Evolutionary conservation across 2,888 invertebrate species (phyloP).

Genomic region (Ophioninae sp.): DNA sequence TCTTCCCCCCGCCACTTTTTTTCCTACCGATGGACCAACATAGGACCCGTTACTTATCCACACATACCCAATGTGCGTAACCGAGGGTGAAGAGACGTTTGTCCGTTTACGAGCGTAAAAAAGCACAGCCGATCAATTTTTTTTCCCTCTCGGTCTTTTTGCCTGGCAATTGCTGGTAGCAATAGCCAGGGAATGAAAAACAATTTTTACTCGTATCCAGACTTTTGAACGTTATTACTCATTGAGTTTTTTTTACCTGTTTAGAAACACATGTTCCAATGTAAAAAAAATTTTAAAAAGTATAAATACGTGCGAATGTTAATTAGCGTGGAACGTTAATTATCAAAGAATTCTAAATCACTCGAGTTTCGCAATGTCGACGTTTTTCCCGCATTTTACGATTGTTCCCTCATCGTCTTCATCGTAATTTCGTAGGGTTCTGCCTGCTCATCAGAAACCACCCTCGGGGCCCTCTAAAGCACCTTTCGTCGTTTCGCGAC

Average conservation of each 20-base stretch:
- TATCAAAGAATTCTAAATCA: slow-evolving; percentile 55
- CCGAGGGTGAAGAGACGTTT: slow-evolving; percentile 48
- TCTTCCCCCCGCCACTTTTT: neutral
- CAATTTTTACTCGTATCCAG: slow-evolving; percentile 13
- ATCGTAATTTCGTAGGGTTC: slow-evolving; percentile 56
- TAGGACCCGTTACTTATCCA: slow-evolving; percentile 12
- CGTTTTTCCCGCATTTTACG: slow-evolving; percentile 58
- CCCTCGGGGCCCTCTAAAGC: neutral
- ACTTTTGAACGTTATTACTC: neutral
- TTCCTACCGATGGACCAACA: neutral
- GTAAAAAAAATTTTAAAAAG: too few relatives aligned
- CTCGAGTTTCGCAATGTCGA: slow-evolving; percentile 50
- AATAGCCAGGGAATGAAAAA: neutral
- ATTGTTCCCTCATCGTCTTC: slow-evolving; percentile 42
- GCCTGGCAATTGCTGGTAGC: slow-evolving; percentile 38
- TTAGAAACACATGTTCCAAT: neutral
- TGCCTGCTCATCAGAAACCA: slow-evolving; percentile 7
- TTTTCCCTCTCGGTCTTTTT: slow-evolving; percentile 1
- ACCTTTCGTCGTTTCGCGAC: neutral
- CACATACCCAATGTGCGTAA: slow-evolving; percentile 4
- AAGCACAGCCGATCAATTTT: slow-evolving; percentile 5
- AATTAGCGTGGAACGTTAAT: slow-evolving; percentile 30
- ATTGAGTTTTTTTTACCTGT: neutral
- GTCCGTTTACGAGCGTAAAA: slow-evolving; percentile 28
- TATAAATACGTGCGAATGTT: slow-evolving; percentile 5